Evolutionary conservation across 2,797 vertebrate species (phyloP).

Genomic region (Myripristis jacobus): DNA sequence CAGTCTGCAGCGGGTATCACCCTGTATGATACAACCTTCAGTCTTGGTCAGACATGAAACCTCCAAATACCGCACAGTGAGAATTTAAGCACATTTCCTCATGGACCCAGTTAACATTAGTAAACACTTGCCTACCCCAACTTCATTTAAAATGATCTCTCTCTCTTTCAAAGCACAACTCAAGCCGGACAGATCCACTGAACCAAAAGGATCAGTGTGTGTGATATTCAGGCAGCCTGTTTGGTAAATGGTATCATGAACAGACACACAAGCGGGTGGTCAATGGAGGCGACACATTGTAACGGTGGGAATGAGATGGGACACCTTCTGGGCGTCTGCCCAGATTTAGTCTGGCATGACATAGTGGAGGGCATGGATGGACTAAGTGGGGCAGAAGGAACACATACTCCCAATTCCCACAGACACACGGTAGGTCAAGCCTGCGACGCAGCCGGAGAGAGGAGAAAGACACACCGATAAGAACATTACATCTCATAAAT

Average conservation of each 20-base stretch:
- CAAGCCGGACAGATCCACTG: slow-evolving; percentile 12
- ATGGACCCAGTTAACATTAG: neutral
- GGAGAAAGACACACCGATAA: slow-evolving; percentile 63
- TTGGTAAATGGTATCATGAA: slow-evolving; percentile 56
- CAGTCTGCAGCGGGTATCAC: neutral
- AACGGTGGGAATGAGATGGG: slow-evolving; percentile 72
- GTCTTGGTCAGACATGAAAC: neutral
- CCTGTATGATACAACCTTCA: neutral
- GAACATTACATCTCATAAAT: slow-evolving; percentile 35
- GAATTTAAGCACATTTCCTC: slow-evolving; percentile 5
- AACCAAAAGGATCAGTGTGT: slow-evolving; percentile 26
- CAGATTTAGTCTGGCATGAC: slow-evolving; percentile 78
- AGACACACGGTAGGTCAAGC: slow-evolving; percentile 96
- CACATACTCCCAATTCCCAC: slow-evolving; percentile 98
- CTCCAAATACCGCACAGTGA: neutral
- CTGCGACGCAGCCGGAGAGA: slow-evolving; percentile 85
- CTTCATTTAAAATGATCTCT: neutral
- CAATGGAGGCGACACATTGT: slow-evolving; percentile 66
- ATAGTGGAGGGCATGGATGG: slow-evolving; percentile 71
- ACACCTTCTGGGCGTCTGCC: slow-evolving; percentile 72
- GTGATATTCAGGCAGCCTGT: slow-evolving; percentile 42
- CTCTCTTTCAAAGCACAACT: slow-evolving; percentile 9
- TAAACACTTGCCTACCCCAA: neutral
- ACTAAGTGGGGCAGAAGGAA: slow-evolving; percentile 81
- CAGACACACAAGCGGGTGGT: slow-evolving; percentile 68